phyloP scores from a whole-genome alignment of 2,797 vertebrate species.

The Denticeps clupeoides region DNA sequence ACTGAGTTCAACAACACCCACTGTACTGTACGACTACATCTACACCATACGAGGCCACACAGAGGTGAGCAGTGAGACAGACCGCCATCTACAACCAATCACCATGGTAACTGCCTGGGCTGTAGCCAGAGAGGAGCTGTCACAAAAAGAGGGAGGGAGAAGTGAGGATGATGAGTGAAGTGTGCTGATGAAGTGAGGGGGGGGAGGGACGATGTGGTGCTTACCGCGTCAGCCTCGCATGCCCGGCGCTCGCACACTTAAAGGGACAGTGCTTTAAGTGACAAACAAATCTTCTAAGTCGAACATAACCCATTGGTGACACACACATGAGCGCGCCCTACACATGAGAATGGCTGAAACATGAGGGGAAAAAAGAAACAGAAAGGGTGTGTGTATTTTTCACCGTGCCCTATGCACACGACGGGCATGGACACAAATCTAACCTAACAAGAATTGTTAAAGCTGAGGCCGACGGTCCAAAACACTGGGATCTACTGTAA shows the following conservation, averaged over 20 bases:
- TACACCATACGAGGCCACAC: conserved; percentile 33
- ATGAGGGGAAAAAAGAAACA: background rate
- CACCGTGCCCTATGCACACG: background rate
- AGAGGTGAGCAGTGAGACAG: background rate
- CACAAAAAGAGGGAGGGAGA: background rate
- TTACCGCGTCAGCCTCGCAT: no score
- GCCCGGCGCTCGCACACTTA: no score
- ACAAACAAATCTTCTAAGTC: no score
- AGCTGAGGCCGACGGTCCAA: background rate
- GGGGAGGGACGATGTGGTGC: no score
- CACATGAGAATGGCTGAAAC: no score
- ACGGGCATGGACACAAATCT: background rate
- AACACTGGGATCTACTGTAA: background rate
- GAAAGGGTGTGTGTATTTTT: no score
- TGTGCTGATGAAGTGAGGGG: background rate
- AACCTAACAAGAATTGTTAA: background rate
- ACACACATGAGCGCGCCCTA: no score
- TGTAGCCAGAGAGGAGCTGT: no score
- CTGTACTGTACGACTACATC: conserved; percentile 31
- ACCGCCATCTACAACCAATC: conserved; percentile 5
- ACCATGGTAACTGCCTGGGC: conserved; percentile 8
- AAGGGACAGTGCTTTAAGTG: no score
- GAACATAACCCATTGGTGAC: no score
- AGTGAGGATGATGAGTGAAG: background rate
- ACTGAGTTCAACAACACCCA: conserved; percentile 31